Base-by-base conservation (phyloP, 1,140 invertebrate species). In the Chelonus insularis region DNA sequence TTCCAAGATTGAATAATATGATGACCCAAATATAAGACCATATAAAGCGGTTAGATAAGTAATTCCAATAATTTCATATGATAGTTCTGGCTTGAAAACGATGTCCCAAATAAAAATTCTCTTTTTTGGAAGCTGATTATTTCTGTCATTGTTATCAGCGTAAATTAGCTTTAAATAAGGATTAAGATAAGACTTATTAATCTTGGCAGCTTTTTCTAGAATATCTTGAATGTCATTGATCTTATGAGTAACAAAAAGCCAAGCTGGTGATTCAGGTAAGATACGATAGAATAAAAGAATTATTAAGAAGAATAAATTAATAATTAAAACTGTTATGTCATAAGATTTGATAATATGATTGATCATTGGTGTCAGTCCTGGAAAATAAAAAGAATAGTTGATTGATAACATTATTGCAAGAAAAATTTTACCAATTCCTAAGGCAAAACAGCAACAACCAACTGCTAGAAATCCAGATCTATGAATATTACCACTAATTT, bases 241-340 rank as follows among this genome's bases (percentile, higher is more conserved):
- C 20, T 61, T 58, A 6, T 52, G 29, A 5, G n/a, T 51, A 32
- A 55, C 61, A 29, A 67, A 67, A 6, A 67, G 32, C 62, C 62
- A 67, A 11, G 43, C 34, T 11, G 62, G 65, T 16, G 65, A 67
- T 55, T 67, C 65, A 0, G 62, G 62, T 0, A 67, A 52, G 16
- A 59, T 51, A n/a, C 47, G 14, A 2, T 25, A 32, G 9, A 62
- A 63, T 11, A 64, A 47, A 50, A 67, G 64, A 8, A 62, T 56
- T 7, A 59, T 34, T 9, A 62, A 11, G 21, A 43, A 54, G 0
- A 57, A 36, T 5, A 45, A 11, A 36, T 63, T 64, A 37, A 59
- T 62, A 8, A 55, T 54, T n/a, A 64, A 25, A 11, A 64, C n/a
- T 59, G 62, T 62, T 6, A 61, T 41, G 39, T 64, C 62, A 37